A percentile compares a stretch with the other conserved stretches of the same genome.
Conservation (phyloP, 2,113 vertebrate genomes). For the human region GRCh38 chr11:117193501-117194000, state of each 20-base stretch:
- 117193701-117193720: neutral
- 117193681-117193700: neutral
- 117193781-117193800: neutral
- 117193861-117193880: conserved; percentile 92
- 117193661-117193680: neutral
- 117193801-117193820: fast-evolving
- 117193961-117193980: conserved; percentile 86
- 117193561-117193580: no score
- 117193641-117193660: neutral
- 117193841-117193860: conserved; percentile 84
- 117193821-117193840: fast-evolving
- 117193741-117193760: neutral
- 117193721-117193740: neutral
- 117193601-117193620: neutral
- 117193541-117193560: neutral
- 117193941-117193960: conserved; percentile 99
- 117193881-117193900: conserved; percentile 92
- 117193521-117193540: neutral
- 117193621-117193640: no score
- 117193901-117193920: conserved; percentile 97
- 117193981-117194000: fast-evolving
- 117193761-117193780: no score
- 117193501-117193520: fast-evolving
- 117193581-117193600: neutral
- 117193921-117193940: conserved; percentile 98